Evolutionary conservation across 2,888 invertebrate genomes (phyloP), one percentile per base, ranked within the genome.

Genomic region (Strigamia maritima): DNA sequence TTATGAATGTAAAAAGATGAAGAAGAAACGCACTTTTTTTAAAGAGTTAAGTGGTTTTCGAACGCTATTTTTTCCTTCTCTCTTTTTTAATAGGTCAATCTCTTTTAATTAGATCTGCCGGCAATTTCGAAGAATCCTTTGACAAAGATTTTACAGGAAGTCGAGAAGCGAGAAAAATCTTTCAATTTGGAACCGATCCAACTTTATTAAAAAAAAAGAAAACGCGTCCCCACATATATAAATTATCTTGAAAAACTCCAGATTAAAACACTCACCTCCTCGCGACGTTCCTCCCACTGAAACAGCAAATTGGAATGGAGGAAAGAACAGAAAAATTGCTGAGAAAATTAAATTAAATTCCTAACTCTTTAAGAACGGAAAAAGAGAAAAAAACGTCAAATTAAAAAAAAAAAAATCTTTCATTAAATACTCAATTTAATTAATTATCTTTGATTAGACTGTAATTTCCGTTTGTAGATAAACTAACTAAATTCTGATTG

Each of bases 151-250:
- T 65, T 24, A 65, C 60, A 65, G 60, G 60, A 65, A 65, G 60
- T 65, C 22, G 60, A 65, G 60, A 65, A 65, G 60, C 60, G 60
- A 65, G 60, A 65, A 65, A 65, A 65, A 65, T 65, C 60, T 65
- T 65, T 65, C 60, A 65, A 65, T 65, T 65, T 65, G 60, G 60
- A 65, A 65, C 60, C 60, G 60, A 65, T 65, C 60, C 60, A 65
- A 65, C 60, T 65, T 65, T 65, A 65, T 65, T 65, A 65, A 65
- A 24, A 8, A 16, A 60, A 60, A 65, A 65, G 12, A 65, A 22
- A 65, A 65, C 60, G n/a, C 60, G 19, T 65, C 24, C 60, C 60
- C 60, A 24, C 60, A 65, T 24, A 65, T 24, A 65, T 65, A 65
- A 65, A 65, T 65, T 65, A 65, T 65, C 22, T 16, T 65, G 60